These are phyloP conservation scores for Chaetophractus vellerosus DNA, from an alignment of 2,797 vertebrate species.

Conservation along the genomic window DNA sequence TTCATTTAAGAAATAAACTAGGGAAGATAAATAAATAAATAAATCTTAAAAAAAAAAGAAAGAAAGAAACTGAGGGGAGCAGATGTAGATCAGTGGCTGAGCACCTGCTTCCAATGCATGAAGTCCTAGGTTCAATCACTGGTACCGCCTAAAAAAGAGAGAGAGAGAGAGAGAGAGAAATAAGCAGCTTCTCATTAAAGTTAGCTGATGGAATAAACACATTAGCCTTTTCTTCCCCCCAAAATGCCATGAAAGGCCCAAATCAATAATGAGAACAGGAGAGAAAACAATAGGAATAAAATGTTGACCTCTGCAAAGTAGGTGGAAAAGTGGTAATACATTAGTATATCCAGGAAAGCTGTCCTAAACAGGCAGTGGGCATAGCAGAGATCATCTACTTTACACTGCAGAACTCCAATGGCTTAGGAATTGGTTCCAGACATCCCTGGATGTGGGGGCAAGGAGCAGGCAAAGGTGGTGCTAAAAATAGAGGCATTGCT, in stretches of 20 bases:
- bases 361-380: not conserved
- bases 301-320: not conserved
- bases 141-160: no score
- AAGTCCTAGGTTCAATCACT: no score
- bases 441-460: not conserved
- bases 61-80: not conserved
- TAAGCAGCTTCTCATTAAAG: not conserved
- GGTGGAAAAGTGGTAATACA: not conserved
- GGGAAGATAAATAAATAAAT: no score
- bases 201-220: not conserved
- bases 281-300: slow-evolving; percentile 30
- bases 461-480: not conserved
- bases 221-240: not conserved
- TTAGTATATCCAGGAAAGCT: not conserved
- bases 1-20: slow-evolving; percentile 17
- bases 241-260: slow-evolving; percentile 11
- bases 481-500: not conserved
- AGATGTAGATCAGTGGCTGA: no score
- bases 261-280: not conserved
- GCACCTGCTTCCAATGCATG: no score
- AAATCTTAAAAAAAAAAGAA: not conserved
- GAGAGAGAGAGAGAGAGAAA: no score
- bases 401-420: not conserved
- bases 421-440: slow-evolving; percentile 4
- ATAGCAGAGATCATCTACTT: not conserved